These are phyloP conservation scores for Tragopan temminckii DNA, from an alignment of 2,797 vertebrate genomes.

Conservation along the genomic window DNA sequence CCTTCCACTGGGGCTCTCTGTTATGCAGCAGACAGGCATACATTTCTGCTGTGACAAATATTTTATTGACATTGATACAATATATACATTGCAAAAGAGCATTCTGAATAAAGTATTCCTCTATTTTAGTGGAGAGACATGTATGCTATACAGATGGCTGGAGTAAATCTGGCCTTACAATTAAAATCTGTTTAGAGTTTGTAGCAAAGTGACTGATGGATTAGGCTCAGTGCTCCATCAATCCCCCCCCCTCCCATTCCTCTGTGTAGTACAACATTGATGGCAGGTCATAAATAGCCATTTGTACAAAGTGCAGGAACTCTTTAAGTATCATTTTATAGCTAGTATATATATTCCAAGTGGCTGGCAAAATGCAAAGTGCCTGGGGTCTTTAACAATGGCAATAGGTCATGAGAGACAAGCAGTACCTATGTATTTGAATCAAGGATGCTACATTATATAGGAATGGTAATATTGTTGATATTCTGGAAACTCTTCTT, in stretches of 20 bases:
- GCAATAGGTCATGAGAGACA: neutral
- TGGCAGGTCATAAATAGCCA: slow-evolving; percentile 81
- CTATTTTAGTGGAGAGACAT: slow-evolving; percentile 53
- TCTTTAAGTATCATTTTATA: slow-evolving; percentile 74
- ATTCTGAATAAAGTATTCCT: slow-evolving; percentile 67
- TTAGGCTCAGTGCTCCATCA: slow-evolving; percentile 76
- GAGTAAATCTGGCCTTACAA: slow-evolving; percentile 84
- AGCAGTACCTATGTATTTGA: slow-evolving; percentile 5
- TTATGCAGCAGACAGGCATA: slow-evolving; percentile 69
- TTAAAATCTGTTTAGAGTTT: slow-evolving; percentile 85
- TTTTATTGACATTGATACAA: slow-evolving; percentile 78
- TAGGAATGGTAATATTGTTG: neutral
- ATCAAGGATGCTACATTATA: neutral
- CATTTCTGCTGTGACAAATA: slow-evolving; percentile 81
- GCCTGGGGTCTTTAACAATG: slow-evolving; percentile 46
- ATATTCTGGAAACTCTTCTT: neutral
- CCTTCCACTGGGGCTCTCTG: slow-evolving; percentile 66
- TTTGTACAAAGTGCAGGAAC: slow-evolving; percentile 72
- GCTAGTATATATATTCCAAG: slow-evolving; percentile 65
- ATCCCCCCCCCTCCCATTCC: slow-evolving; percentile 36
- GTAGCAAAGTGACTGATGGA: slow-evolving; percentile 80
- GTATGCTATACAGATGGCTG: slow-evolving; percentile 66
- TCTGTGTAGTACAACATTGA: slow-evolving; percentile 75
- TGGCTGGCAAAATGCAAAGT: slow-evolving; percentile 65
- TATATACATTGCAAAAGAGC: slow-evolving; percentile 76